Evolutionary conservation across 2,797 vertebrate genomes (phyloP), one percentile per base, ranked within the genome.

Genomic region (Chelonia mydas): DNA sequence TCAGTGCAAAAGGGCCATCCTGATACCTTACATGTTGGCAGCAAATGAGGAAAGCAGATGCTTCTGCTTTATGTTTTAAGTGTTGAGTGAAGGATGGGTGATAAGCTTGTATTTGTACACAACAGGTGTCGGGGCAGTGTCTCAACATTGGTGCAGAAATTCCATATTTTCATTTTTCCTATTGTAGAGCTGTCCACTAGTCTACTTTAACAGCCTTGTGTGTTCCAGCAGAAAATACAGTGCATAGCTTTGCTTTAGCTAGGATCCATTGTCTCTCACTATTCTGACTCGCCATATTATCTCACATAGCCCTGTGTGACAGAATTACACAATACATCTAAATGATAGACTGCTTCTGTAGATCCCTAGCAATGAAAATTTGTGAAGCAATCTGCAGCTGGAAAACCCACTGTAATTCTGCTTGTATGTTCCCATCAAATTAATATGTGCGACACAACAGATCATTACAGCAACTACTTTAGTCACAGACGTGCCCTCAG

Each of bases 211-310:
- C 93, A 91, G 50, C 65, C 86, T 89, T 91, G 90, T 90, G 91
- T 89, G 95, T 95, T 90, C 76, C 61, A 4, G 77, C 59, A 59
- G 90, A 92, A 97, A 92, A 83, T 59, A 12, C 88, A 95, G 49
- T 79, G 81, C 92, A 76, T 17, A 15, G 11, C 91, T 92, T 91
- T 90, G 19, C 74, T 93, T 2, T 84, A 50, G 77, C 82, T 87
- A 87, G 81, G 13, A 86, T 27, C 90, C 27, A 33, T 92, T 96
- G 95, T 91, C 45, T 91, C 90, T 65, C 80, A 93, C 45, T 79
- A 94, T 89, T 15, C 92, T 87, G 80, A 47, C 86, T 94, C 2
- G 0, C 89, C 83, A 82, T 45, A 27, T 81, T 96, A 94, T 94
- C 3, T 2, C 57, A 88, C 10, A 54, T 65, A 91, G 84, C 91